These are phyloP conservation scores for Macropus fuliginosus DNA, from an alignment of 2,797 vertebrate genomes.

Conservation along the genomic window DNA sequence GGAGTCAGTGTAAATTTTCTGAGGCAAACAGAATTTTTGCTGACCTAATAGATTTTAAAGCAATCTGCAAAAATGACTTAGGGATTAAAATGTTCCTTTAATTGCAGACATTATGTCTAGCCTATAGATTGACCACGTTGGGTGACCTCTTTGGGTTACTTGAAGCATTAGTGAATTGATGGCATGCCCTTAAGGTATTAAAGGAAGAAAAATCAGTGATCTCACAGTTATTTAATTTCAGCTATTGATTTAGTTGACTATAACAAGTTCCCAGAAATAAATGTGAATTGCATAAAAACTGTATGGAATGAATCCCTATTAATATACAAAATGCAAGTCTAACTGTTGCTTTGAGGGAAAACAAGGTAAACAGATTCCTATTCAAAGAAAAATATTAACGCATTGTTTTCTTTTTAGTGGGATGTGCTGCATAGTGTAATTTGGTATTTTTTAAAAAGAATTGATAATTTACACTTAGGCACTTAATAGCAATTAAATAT, in stretches of 20 bases:
- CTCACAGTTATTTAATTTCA: conserved; percentile 62
- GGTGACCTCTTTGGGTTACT: conserved; percentile 45
- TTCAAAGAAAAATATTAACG: background rate
- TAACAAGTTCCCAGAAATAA: conserved; percentile 48
- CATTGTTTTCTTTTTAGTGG: conserved; percentile 6
- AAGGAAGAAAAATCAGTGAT: conserved; percentile 57
- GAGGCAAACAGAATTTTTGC: conserved; percentile 2
- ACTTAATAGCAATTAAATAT: background rate
- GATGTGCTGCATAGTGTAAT: conserved; percentile 3
- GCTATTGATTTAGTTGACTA: conserved; percentile 72
- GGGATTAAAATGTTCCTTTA: conserved; percentile 49
- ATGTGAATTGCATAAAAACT: conserved; percentile 48
- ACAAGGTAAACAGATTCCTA: background rate
- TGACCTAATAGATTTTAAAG: conserved; percentile 38
- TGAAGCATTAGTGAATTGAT: conserved; percentile 51
- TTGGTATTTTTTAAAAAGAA: background rate
- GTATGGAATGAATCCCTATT: conserved; percentile 14
- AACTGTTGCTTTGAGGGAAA: background rate
- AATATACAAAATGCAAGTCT: conserved; percentile 15
- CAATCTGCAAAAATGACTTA: background rate
- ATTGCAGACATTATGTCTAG: conserved; percentile 57
- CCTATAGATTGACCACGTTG: conserved; percentile 21
- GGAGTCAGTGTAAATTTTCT: conserved; percentile 12
- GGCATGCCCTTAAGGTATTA: conserved; percentile 31
- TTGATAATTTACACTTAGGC: background rate